Percentiles rank a stretch among this genome's conserved stretches.
Conservation (phyloP, 2,797 vertebrate species). For the Smutsia gigantea region DNA sequence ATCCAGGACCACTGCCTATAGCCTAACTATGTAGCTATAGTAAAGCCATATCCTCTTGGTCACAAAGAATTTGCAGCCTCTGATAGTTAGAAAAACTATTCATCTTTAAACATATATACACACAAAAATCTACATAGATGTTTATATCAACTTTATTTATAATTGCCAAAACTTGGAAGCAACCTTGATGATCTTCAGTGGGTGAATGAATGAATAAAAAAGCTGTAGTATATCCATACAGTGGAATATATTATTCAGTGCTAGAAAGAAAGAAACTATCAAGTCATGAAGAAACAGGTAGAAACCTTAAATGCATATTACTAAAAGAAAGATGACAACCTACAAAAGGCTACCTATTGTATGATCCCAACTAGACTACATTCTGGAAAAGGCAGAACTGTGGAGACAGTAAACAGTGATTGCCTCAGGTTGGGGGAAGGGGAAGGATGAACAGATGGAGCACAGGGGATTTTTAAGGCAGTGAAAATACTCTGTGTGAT, state of each 20-base stretch:
- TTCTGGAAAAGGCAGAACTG: not conserved
- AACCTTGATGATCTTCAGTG: not conserved
- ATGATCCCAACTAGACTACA: not conserved
- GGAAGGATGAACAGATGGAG: not conserved
- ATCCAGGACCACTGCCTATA: not conserved
- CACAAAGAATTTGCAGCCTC: not conserved
- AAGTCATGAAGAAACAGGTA: not conserved
- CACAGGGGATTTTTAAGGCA: not conserved
- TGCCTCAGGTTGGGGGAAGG: not conserved
- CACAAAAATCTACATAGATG: not conserved
- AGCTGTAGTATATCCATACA: not conserved
- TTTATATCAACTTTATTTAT: not conserved
- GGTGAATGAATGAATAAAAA: not conserved
- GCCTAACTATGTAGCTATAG: not conserved
- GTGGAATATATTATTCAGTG: not conserved
- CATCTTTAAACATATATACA: not conserved
- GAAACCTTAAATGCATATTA: not conserved
- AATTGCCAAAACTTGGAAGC: not conserved
- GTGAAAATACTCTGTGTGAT: not conserved
- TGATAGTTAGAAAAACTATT: not conserved
- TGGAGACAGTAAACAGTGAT: not conserved
- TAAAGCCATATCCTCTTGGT: not conserved
- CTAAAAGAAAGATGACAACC: not conserved
- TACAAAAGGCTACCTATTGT: not conserved
- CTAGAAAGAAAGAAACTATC: not conserved